Conservation (phyloP, 2,113 vertebrate genomes). For the Marmota flaviventris region DNA sequence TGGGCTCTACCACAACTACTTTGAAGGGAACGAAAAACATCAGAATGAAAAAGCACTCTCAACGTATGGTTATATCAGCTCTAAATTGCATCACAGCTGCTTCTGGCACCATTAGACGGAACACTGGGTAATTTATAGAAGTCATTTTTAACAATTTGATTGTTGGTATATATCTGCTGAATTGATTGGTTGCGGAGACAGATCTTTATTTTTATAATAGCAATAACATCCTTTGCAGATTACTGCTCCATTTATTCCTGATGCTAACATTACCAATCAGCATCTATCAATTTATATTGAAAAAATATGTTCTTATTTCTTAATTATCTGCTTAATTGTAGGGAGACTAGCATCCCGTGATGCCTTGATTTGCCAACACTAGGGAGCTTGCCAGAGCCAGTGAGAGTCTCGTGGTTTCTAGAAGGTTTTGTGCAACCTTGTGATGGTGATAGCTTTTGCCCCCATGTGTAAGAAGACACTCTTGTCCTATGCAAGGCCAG, state of each 20-base stretch:
- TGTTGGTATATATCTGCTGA: constrained; percentile 90
- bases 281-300: constrained; percentile 84
- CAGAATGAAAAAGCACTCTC: constrained; percentile 84
- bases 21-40: constrained; percentile 75
- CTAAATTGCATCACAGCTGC: constrained; percentile 89
- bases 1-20: constrained; percentile 72
- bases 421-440: not conserved
- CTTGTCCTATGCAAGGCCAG: not conserved
- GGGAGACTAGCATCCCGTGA: constrained; percentile 66
- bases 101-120: constrained; percentile 87
- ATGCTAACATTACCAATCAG: constrained; percentile 79
- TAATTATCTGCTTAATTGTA: constrained; percentile 89
- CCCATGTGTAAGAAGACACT: not conserved
- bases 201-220: constrained; percentile 91
- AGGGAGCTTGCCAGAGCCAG: constrained; percentile 74
- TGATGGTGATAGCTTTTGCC: not conserved
- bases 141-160: constrained; percentile 88
- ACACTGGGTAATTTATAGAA: constrained; percentile 88
- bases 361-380: constrained; percentile 71
- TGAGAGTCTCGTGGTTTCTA: not conserved
- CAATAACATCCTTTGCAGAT: constrained; percentile 89
- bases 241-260: constrained; percentile 87
- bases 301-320: constrained; percentile 85
- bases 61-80: constrained; percentile 82
- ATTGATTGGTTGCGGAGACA: constrained; percentile 90